phyloP scores from a whole-genome alignment of 2,113 vertebrate species.

The Setophaga kirtlandii region DNA sequence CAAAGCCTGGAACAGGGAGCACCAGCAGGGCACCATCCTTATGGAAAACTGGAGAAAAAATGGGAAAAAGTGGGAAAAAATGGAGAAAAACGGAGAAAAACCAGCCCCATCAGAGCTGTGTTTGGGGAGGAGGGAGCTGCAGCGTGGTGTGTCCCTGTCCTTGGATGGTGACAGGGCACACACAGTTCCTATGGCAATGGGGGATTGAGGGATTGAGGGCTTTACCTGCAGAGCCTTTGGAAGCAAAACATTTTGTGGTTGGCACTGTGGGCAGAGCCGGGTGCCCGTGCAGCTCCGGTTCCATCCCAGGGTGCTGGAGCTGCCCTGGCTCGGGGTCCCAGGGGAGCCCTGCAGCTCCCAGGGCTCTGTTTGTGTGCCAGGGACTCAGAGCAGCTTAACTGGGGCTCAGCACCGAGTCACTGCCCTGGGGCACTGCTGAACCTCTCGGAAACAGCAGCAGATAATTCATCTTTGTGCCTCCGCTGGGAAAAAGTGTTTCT shows the following conservation, averaged over 20 bases:
- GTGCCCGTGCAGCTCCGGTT: accelerated
- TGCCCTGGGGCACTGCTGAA: not conserved
- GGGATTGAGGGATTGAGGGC: not conserved
- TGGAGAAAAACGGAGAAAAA: not conserved
- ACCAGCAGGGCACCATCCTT: not conserved
- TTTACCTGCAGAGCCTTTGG: not conserved
- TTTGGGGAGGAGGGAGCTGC: accelerated
- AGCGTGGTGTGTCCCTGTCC: not conserved
- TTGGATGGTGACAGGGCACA: not conserved
- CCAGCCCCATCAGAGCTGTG: not conserved
- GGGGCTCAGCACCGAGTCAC: not conserved
- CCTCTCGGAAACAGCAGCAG: not conserved
- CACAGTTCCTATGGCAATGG: not conserved
- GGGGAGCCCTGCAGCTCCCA: accelerated
- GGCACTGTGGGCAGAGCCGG: accelerated
- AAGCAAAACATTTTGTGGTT: not conserved
- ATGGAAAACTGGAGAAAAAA: not conserved
- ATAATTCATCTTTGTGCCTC: not conserved
- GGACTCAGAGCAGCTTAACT: not conserved
- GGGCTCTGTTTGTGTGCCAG: not conserved
- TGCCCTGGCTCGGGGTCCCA: not conserved
- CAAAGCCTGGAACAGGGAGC: accelerated
- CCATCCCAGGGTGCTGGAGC: not conserved
- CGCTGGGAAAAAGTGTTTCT: not conserved
- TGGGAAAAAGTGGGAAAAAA: not conserved